Evolutionary conservation across 2,888 invertebrate genomes (phyloP), one percentile per base, ranked within the genome.

Genomic region (Andrena haemorrhoa): DNA sequence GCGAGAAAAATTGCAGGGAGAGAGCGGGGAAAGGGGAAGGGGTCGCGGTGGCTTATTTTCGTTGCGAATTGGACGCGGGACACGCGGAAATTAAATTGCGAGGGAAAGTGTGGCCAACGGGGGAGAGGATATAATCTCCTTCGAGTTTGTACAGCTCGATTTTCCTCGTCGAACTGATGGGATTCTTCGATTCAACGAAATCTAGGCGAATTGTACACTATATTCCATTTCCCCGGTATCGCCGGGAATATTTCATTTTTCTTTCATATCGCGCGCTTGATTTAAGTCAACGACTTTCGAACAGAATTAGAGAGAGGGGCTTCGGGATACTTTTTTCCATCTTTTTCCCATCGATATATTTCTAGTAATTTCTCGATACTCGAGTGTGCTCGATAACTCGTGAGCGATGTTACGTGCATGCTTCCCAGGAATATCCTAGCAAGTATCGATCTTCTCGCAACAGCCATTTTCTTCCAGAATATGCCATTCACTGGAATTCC

Each of bases 401-500:
- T 41, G 41, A 41, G 16, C 41, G 41, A 41, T 41, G 41, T 41
- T 41, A 16, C 41, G 41, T 41, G 4, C 41, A 1, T 41, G 41
- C 41, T 16, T 16, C 41, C 12, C 41, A 41, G 23, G 23, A 26
- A 23, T 10, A 26, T 64, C 72, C 33, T 56, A 16, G n/a, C 35
- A 6, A 5, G 47, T 66, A 61, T 63, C 75, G 53, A 75, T 68
- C 60, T 75, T 58, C 23, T 6, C 2, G 33, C 20, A 35, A 20
- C 29, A 31, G 29, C 35, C 60, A 77, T 61, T 53, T 74, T 64
- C 75, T 20, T 31, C 33, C 29, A 5, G 56, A 63, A 75, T 31
- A 58, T 58, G 47, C 49, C 58, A 68, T 8, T 75, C 68, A 41
- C 53, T 23, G 23, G 63, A 63, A 49, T 66, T 47, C 75, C 68